These are phyloP conservation scores for Nasalis larvatus DNA, from an alignment of 2,113 vertebrate genomes.

Conservation along the genomic window DNA sequence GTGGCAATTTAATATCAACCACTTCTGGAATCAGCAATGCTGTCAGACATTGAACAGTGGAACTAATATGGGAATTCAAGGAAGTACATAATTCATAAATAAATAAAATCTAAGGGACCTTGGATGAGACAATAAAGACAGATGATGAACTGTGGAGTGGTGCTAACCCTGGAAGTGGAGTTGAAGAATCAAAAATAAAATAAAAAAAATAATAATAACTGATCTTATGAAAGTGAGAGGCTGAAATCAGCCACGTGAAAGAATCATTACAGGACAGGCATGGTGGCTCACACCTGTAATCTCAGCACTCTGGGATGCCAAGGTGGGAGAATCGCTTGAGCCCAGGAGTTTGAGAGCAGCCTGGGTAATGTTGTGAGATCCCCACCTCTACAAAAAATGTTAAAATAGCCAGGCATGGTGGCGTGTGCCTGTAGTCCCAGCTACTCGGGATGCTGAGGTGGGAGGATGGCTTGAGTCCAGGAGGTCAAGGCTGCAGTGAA, in stretches of 20 bases:
- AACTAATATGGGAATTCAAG: background rate
- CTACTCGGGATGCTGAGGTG: too few species aligned
- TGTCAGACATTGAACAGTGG: background rate
- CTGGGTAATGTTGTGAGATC: too few species aligned
- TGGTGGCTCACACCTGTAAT: too few species aligned
- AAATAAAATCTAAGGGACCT: background rate
- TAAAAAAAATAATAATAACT: background rate
- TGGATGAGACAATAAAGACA: background rate
- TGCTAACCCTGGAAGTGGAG: background rate
- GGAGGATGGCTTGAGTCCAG: too few species aligned
- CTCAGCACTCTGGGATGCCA: too few species aligned
- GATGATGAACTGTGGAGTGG: background rate
- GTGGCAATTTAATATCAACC: background rate
- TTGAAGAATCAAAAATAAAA: background rate
- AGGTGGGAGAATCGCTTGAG: too few species aligned
- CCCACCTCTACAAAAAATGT: too few species aligned
- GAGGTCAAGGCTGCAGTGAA: too few species aligned
- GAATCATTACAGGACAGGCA: background rate
- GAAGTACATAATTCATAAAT: background rate
- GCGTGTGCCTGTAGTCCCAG: too few species aligned
- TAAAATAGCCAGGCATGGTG: too few species aligned
- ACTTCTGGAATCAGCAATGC: background rate
- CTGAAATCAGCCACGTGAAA: background rate
- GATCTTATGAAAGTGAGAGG: background rate
- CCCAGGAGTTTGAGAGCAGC: too few species aligned